Evolutionary conservation across 1,140 invertebrate species (phyloP).

Genomic region (Zophobas atratus): DNA sequence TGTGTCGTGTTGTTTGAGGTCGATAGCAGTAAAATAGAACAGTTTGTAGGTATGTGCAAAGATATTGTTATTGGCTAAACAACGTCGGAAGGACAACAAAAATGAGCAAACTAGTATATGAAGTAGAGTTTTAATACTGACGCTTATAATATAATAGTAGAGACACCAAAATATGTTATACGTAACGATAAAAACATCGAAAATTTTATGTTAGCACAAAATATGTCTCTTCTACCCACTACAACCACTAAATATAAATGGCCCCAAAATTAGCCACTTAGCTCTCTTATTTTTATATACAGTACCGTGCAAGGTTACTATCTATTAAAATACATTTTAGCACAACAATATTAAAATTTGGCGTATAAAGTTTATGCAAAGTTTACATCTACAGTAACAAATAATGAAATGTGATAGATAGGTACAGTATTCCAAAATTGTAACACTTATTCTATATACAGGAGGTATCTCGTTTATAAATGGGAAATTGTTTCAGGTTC

Average conservation of each 20-base stretch:
- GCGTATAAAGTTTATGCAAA: conserved; percentile 39
- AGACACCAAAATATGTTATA: conserved; percentile 30
- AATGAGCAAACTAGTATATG: conserved; percentile 2
- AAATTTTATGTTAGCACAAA: conserved; percentile 36
- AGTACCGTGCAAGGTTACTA: conserved; percentile 24
- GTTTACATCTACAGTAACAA: conserved; percentile 36
- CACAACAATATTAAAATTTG: conserved; percentile 38
- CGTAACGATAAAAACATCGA: conserved; percentile 27
- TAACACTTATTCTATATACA: conserved; percentile 29
- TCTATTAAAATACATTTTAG: conserved; percentile 28
- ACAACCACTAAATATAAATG: conserved; percentile 37
- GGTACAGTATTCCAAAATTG: conserved; percentile 3
- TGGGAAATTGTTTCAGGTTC: background rate
- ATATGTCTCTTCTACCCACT: conserved; percentile 15
- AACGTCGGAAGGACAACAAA: background rate
- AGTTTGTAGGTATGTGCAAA: too few species aligned
- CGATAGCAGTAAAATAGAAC: background rate
- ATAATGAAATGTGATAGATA: conserved; percentile 22
- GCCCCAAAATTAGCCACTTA: conserved; percentile 41
- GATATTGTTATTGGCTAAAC: too few species aligned
- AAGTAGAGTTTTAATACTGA: conserved; percentile 12
- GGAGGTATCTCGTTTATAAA: background rate
- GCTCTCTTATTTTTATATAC: conserved; percentile 22
- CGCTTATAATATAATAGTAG: conserved; percentile 8
- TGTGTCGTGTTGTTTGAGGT: background rate